Evolutionary conservation across 1,140 invertebrate genomes (phyloP).

Genomic region (Dreissena rostriformis): DNA sequence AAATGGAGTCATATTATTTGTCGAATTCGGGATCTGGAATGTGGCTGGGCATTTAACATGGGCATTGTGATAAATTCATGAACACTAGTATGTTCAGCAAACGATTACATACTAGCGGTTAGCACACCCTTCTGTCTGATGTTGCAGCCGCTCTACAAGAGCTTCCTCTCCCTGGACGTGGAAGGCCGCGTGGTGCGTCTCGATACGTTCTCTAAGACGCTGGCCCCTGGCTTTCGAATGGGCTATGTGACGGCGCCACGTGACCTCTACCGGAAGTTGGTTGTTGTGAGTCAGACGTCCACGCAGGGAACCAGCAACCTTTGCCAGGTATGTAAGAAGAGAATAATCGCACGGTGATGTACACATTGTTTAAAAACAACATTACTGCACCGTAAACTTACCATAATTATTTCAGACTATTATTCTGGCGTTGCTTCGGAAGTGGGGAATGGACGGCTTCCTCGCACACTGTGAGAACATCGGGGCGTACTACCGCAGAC

Average conservation of each 20-base stretch:
- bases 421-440: background rate
- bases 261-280: conserved; percentile 4
- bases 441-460: conserved; percentile 37
- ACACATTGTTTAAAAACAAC: too few species aligned
- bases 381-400: too few species aligned
- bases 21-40: too few species aligned
- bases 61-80: too few species aligned
- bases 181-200: conserved; percentile 83
- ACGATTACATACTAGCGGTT: too few species aligned
- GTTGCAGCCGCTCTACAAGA: conserved; percentile 83
- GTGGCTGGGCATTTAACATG: too few species aligned
- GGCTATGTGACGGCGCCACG: background rate
- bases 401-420: conserved; percentile 1
- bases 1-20: too few species aligned
- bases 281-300: background rate
- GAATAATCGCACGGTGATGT: background rate
- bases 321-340: conserved; percentile 15
- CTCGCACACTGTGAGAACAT: conserved; percentile 33
- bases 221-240: conserved; percentile 80
- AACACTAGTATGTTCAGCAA: too few species aligned
- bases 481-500: conserved; percentile 12
- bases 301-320: conserved; percentile 23
- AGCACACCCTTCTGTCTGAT: too few species aligned
- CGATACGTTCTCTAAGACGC: conserved; percentile 90
- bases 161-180: conserved; percentile 87